Percentiles rank a stretch among this genome's conserved stretches.
phyloP scores from a whole-genome alignment of 2,113 vertebrate genomes.

The Oncorhynchus kisutch region DNA sequence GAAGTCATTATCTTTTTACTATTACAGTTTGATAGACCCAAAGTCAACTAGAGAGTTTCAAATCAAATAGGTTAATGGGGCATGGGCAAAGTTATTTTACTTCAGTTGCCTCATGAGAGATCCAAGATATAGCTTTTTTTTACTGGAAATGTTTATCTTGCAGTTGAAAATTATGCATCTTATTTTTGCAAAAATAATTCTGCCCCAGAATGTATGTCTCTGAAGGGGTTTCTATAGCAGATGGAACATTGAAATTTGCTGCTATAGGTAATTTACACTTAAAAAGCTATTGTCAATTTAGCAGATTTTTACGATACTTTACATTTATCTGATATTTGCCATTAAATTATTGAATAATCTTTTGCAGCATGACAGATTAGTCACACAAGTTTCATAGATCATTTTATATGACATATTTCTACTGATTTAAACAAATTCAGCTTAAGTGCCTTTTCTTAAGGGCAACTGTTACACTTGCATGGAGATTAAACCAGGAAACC shows the following conservation, averaged over 20 bases:
- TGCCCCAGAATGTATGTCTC: neutral
- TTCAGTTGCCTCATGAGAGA: neutral
- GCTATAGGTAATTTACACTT: neutral
- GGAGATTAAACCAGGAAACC: neutral
- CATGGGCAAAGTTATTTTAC: neutral
- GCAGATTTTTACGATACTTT: too few relatives aligned
- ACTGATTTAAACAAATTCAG: slow-evolving; percentile 1
- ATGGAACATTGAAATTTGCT: neutral
- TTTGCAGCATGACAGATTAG: neutral
- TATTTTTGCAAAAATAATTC: neutral
- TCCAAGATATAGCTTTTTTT: neutral
- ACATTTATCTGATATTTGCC: too few relatives aligned
- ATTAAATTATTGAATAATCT: too few relatives aligned
- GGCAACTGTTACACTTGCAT: neutral
- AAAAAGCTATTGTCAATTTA: neutral
- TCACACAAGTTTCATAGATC: slow-evolving; percentile 3
- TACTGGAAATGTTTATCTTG: neutral
- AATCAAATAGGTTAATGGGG: neutral
- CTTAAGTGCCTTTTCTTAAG: slow-evolving; percentile 24
- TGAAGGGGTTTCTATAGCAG: neutral
- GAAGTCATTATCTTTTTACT: neutral
- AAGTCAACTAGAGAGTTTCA: neutral
- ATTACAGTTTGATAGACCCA: neutral
- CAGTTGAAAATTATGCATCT: neutral
- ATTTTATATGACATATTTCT: slow-evolving; percentile 7